phyloP scores from a whole-genome alignment of 1,140 invertebrate species.

The Caenorhabditis tropicalis region DNA sequence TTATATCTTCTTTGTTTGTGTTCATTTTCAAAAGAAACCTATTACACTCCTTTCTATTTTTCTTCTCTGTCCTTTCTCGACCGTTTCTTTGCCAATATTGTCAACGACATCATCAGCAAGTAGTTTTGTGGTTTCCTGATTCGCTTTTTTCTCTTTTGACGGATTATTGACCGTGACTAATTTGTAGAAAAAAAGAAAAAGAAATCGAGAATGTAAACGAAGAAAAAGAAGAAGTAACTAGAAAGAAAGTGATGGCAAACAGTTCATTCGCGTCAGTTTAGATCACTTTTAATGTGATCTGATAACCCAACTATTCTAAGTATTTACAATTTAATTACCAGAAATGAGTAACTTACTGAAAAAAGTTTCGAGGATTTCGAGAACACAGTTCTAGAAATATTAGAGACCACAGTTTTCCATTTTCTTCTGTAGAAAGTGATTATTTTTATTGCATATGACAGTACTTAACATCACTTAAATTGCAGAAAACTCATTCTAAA shows the following conservation, averaged over 20 bases:
- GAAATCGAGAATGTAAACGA: constrained; percentile 2
- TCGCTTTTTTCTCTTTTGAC: constrained; percentile 13
- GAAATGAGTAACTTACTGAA: neutral
- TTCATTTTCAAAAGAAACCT: constrained; percentile 35
- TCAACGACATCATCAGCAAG: constrained; percentile 34
- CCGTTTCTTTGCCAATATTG: constrained; percentile 21
- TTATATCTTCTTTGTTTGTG: constrained; percentile 25
- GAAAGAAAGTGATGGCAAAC: neutral
- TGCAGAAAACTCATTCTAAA: too few species aligned
- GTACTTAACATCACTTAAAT: too few species aligned
- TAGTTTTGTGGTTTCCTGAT: constrained; percentile 12
- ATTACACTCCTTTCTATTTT: neutral
- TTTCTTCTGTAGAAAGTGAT: too few species aligned
- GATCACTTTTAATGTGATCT: constrained; percentile 32
- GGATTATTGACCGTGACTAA: constrained; percentile 41
- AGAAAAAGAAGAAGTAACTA: neutral
- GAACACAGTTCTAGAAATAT: too few species aligned
- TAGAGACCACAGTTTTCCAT: too few species aligned
- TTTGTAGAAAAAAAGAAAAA: neutral
- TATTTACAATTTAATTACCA: neutral
- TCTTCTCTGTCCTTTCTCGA: neutral
- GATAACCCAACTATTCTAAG: neutral
- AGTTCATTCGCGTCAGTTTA: constrained; percentile 20
- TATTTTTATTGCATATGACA: too few species aligned
- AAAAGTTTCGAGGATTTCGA: neutral